Evolutionary conservation across 1,140 invertebrate species (phyloP).

Genomic region (Drosophila mojavensis): DNA sequence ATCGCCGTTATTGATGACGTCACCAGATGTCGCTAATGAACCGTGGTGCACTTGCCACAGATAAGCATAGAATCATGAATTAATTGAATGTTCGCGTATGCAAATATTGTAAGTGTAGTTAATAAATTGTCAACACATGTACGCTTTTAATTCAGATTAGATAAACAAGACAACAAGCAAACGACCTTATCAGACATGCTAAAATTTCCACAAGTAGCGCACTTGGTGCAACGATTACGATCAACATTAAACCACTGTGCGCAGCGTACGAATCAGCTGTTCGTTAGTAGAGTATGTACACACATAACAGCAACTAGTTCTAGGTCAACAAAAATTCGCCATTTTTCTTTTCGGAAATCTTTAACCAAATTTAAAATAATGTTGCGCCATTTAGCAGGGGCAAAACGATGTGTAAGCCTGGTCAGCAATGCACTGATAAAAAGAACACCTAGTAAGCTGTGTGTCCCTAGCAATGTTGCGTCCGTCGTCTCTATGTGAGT

Average conservation of each 20-base stretch:
- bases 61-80: background rate
- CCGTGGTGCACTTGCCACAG: background rate
- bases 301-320: background rate
- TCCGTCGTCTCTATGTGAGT: constrained; percentile 37
- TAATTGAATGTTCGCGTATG: background rate
- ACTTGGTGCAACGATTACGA: background rate
- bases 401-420: constrained; percentile 42
- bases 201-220: background rate
- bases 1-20: constrained; percentile 14
- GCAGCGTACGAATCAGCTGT: constrained; percentile 23
- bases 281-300: background rate
- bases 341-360: background rate
- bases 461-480: constrained; percentile 1
- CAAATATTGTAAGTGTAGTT: background rate
- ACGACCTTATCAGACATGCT: background rate
- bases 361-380: constrained; percentile 20
- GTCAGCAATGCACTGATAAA: constrained; percentile 1
- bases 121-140: background rate
- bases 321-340: constrained; percentile 6
- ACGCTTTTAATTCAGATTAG: background rate
- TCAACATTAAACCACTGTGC: constrained; percentile 10
- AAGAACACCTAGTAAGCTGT: constrained; percentile 4
- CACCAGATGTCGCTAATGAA: background rate
- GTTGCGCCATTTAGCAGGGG: constrained; percentile 50
- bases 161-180: background rate